Base-by-base conservation (phyloP, 2,888 invertebrate genomes). In the Diplazon laetatorius region DNA sequence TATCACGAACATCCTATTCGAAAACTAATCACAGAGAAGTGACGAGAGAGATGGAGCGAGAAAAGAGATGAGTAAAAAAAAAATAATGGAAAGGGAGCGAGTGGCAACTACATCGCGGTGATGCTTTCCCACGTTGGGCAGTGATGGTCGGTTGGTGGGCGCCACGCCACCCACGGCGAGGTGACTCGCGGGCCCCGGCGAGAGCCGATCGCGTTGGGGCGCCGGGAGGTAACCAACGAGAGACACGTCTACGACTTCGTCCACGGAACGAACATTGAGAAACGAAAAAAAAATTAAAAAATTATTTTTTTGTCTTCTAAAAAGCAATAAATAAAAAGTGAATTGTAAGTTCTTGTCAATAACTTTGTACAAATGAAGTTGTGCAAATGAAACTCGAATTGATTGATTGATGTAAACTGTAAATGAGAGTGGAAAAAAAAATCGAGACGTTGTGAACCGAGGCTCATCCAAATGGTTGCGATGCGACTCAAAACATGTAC, bases 141-240 rank as follows among this genome's bases (percentile, higher is more conserved):
- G 69, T 63, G 70, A 70, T 69, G 74, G 66, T 74, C 55, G 74
- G 39, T 74, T 37, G 30, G 6, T 5, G 74, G 46, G 71, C 71
- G 70, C 50, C 60, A 48, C 77, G 82, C 85, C 86, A 86, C 86
- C 85, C 86, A 86, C 85, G 83, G 83, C 74, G 83, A 82, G 82
- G 80, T 78, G 78, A 78, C 78, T 78, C 55, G 78, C 76, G 55
- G 74, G 72, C 84, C 22, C 60, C 52, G 62, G 35, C 44, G 66
- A 63, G 52, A 72, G 55, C 42, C 10, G 68, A 68, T 68, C 68
- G 66, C 30, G 30, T 30, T 42, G 42, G 60, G 62, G 46, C 44
- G 39, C 59, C 50, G 71, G 37, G 63, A 50, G 57, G 62, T 77
- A 60, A n/a, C 57, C 71, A 48, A 59, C 57, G 63, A 35, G 62